Percentiles rank a stretch among this genome's conserved stretches.
phyloP scores from a whole-genome alignment of 2,113 vertebrate genomes.

The Mellivora capensis region DNA sequence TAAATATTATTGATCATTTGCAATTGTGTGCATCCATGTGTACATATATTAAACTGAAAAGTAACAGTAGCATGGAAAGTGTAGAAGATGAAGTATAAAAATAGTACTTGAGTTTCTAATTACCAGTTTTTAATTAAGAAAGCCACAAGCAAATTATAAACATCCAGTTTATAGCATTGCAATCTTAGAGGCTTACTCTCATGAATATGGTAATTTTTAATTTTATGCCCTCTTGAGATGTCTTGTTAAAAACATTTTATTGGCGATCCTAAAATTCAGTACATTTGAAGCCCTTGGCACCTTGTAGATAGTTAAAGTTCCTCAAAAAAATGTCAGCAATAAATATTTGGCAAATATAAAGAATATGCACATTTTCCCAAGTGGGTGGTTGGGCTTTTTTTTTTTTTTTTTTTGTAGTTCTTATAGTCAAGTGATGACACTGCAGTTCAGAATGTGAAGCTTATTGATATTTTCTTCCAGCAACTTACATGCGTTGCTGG shows the following conservation, averaged over 20 bases:
- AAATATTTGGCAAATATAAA: conserved; percentile 86
- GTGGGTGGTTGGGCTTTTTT: conserved; percentile 74
- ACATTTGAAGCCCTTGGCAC: conserved; percentile 86
- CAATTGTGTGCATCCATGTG: conserved; percentile 87
- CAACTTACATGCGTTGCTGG: conserved; percentile 76
- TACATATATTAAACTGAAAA: conserved; percentile 83
- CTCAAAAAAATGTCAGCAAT: conserved; percentile 84
- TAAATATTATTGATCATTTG: conserved; percentile 90
- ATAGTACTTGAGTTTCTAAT: conserved; percentile 84
- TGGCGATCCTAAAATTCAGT: conserved; percentile 88
- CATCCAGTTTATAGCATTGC: conserved; percentile 87
- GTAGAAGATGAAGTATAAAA: conserved; percentile 80
- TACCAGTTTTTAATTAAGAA: conserved; percentile 88
- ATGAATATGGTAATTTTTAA: conserved; percentile 92
- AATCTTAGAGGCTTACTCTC: conserved; percentile 86
- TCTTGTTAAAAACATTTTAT: conserved; percentile 91
- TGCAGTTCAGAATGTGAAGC: conserved; percentile 84
- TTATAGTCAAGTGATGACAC: conserved; percentile 84
- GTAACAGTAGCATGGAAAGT: conserved; percentile 77
- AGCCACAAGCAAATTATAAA: conserved; percentile 87
- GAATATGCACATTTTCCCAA: conserved; percentile 89
- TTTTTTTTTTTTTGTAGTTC: conserved; percentile 70
- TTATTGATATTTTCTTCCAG: conserved; percentile 85
- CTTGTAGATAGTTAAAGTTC: conserved; percentile 86
- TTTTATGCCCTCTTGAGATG: conserved; percentile 89